phyloP scores from a whole-genome alignment of 2,888 invertebrate genomes.

The Pyrrhia umbra region DNA sequence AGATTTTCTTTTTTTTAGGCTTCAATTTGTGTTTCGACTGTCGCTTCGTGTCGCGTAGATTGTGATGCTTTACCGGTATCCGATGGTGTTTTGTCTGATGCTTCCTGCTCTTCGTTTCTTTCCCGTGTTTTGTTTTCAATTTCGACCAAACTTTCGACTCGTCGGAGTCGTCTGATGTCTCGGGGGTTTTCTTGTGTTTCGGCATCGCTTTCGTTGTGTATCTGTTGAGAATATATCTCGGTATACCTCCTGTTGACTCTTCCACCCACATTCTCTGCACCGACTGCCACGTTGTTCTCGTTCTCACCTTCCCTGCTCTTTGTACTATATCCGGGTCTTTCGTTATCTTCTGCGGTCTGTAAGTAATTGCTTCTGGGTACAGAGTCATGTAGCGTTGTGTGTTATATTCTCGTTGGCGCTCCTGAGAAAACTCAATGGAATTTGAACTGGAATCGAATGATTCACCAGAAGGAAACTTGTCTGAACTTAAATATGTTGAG shows the following conservation, averaged over 20 bases:
- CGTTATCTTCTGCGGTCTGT: background rate
- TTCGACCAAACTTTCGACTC: background rate
- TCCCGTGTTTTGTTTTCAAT: background rate
- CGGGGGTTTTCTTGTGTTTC: no score
- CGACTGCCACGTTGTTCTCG: background rate
- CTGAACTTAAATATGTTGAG: background rate
- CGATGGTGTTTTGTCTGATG: background rate
- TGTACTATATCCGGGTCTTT: background rate
- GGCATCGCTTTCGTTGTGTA: background rate
- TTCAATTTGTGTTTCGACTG: background rate
- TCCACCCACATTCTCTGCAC: slow-evolving; percentile 1
- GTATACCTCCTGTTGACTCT: background rate
- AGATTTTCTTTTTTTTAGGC: background rate
- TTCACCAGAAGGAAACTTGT: background rate
- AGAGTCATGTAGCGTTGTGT: background rate
- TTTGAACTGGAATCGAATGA: background rate
- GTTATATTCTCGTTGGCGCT: background rate
- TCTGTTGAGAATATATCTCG: background rate
- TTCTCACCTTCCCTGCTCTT: background rate
- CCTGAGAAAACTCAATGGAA: slow-evolving; percentile 1
- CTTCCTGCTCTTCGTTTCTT: background rate
- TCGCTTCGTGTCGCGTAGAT: no score
- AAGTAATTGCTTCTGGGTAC: background rate
- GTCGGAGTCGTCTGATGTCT: background rate
- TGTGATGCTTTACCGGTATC: background rate